Evolutionary conservation across 2,113 vertebrate genomes (phyloP).

Genomic region (Thunnus thynnus): DNA sequence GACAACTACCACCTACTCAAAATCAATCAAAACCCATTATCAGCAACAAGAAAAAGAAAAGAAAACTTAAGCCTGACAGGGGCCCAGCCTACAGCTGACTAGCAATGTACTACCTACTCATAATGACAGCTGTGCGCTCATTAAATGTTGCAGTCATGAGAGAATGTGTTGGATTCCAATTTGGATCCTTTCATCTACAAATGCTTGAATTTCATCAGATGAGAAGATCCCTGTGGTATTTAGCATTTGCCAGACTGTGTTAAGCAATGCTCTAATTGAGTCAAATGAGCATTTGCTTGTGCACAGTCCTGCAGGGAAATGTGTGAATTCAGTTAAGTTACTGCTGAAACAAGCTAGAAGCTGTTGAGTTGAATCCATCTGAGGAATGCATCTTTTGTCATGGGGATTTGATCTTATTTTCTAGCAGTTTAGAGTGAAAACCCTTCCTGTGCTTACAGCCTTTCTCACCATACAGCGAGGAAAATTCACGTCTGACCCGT

Average conservation of each 20-base stretch:
- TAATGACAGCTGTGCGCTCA: not conserved
- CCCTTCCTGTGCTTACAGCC: too few relatives aligned
- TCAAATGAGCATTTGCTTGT: constrained; percentile 21
- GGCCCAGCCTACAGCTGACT: not conserved
- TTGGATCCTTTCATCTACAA: not conserved
- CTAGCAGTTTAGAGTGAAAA: too few relatives aligned
- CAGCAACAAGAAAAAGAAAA: not conserved
- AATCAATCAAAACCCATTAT: too few relatives aligned
- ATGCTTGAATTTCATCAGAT: not conserved
- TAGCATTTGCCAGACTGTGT: not conserved
- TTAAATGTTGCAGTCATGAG: not conserved
- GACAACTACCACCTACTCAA: too few relatives aligned
- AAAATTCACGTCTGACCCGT: not conserved
- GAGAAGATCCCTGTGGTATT: not conserved
- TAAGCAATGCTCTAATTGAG: not conserved
- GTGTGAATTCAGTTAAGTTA: not conserved
- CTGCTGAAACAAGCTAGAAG: not conserved
- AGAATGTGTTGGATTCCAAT: constrained; percentile 1
- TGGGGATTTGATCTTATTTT: too few relatives aligned
- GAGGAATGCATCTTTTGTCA: not conserved
- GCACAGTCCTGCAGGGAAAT: not conserved
- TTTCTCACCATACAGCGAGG: too few relatives aligned
- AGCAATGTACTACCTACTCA: not conserved
- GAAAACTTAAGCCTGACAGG: not conserved
- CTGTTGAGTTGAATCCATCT: not conserved